phyloP scores from a whole-genome alignment of 2,888 invertebrate genomes.

The Meiosimyza platycephala region DNA sequence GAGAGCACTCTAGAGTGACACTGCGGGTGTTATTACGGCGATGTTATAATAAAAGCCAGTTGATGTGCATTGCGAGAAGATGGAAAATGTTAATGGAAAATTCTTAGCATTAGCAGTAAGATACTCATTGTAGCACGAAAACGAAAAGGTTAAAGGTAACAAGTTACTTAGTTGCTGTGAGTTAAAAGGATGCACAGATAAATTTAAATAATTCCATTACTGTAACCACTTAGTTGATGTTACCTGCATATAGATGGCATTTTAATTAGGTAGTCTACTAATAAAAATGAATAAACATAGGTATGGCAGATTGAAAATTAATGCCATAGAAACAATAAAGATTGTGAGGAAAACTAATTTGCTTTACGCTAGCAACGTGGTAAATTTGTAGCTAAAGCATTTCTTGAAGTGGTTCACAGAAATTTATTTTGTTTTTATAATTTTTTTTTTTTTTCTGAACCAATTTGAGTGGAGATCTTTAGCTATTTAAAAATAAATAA shows the following conservation, averaged over 20 bases:
- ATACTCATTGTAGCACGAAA: background rate
- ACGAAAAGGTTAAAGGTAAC: background rate
- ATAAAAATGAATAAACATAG: background rate
- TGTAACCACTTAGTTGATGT: background rate
- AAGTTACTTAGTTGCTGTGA: background rate
- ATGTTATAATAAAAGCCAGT: background rate
- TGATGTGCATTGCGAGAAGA: background rate
- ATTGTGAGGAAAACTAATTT: too few relatives aligned
- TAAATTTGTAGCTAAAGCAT: too few relatives aligned
- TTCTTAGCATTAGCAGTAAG: background rate
- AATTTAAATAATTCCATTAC: slow-evolving; percentile 7
- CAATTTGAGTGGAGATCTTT: too few relatives aligned
- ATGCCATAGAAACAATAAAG: too few relatives aligned
- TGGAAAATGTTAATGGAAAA: background rate
- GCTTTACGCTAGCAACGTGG: too few relatives aligned
- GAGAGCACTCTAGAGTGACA: background rate
- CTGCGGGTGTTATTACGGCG: background rate
- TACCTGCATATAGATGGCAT: slow-evolving; percentile 15
- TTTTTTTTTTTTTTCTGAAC: too few relatives aligned
- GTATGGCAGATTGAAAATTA: background rate
- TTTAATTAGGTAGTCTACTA: slow-evolving; percentile 16
- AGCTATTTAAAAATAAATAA: too few relatives aligned
- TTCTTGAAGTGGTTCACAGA: too few relatives aligned
- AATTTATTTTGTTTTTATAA: too few relatives aligned
- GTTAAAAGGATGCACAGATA: background rate